A percentile compares a stretch with the other conserved stretches of the same genome.
Evolutionary conservation across 2,888 invertebrate genomes (phyloP).

Genomic region (Caenorhabditis macrosperma): DNA sequence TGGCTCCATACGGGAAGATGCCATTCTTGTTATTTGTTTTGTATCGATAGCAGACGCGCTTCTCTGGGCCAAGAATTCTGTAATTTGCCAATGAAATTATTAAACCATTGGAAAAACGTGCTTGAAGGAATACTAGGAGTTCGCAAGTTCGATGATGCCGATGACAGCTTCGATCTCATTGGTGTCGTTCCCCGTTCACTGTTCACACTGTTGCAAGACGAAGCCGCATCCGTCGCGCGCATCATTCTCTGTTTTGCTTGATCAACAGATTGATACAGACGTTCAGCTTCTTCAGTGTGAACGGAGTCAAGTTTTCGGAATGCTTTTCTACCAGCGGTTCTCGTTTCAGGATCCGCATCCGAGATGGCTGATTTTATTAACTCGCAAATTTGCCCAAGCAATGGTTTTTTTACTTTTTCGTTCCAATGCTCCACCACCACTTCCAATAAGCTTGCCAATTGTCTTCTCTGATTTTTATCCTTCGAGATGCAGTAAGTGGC

Average conservation of each 20-base stretch:
- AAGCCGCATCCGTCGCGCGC: constrained; percentile 23
- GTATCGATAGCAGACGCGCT: constrained; percentile 55
- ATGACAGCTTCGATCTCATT: constrained; percentile 44
- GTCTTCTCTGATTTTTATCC: constrained; percentile 49
- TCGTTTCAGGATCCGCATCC: constrained; percentile 52
- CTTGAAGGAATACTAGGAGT: constrained; percentile 33
- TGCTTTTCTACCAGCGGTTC: constrained; percentile 35
- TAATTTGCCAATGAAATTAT: too few relatives aligned
- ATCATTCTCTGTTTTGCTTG: constrained; percentile 44
- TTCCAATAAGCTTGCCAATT: constrained; percentile 32
- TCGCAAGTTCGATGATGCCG: constrained; percentile 1
- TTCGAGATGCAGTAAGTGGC: constrained; percentile 41
- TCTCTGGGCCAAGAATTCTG: constrained; percentile 50
- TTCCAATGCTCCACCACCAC: constrained; percentile 44
- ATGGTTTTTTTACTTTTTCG: constrained; percentile 22
- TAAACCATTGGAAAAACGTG: too few relatives aligned
- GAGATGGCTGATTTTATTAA: constrained; percentile 41
- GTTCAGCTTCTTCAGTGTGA: constrained; percentile 43
- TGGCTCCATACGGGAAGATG: constrained; percentile 3
- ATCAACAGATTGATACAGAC: constrained; percentile 39
- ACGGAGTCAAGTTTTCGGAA: constrained; percentile 33
- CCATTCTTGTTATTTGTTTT: constrained; percentile 33
- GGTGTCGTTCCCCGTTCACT: constrained; percentile 43
- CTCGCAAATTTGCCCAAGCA: constrained; percentile 33
- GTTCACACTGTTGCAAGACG: constrained; percentile 35